Conservation (phyloP, 2,113 vertebrate species). For the Tor tambroides region DNA sequence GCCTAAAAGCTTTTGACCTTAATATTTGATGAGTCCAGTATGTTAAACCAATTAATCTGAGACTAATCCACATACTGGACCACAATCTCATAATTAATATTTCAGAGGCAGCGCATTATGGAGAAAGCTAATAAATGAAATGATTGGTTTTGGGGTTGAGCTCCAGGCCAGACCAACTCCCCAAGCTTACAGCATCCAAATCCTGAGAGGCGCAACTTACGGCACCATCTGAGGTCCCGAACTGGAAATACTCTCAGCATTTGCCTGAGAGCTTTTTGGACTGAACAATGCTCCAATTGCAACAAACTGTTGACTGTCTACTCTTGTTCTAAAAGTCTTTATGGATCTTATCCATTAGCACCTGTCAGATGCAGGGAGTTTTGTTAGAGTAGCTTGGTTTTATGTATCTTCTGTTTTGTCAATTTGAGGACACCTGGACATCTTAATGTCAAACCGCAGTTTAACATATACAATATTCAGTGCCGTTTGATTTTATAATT, state of each 20-base stretch:
- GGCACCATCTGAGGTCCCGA: constrained; percentile 5
- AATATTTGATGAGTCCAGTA: constrained; percentile 81
- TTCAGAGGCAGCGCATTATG: constrained; percentile 59
- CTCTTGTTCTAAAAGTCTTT: constrained; percentile 13
- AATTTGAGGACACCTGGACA: not conserved
- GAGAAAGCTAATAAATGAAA: constrained; percentile 61
- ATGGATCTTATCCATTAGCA: constrained; percentile 6
- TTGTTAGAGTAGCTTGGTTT: not conserved
- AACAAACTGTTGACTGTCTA: not conserved
- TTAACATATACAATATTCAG: not conserved
- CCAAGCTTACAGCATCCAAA: constrained; percentile 36
- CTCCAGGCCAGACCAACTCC: constrained; percentile 50
- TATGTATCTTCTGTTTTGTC: not conserved
- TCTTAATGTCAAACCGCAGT: not conserved
- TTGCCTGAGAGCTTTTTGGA: constrained; percentile 8
- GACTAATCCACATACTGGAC: constrained; percentile 62
- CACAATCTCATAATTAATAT: constrained; percentile 73
- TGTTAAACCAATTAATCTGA: constrained; percentile 74
- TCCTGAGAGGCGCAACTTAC: constrained; percentile 31
- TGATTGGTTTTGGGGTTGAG: constrained; percentile 60
- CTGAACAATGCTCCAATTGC: not conserved
- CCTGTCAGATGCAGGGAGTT: not conserved
- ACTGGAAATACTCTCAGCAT: constrained; percentile 19
- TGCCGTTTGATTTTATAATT: not conserved
- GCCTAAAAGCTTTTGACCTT: constrained; percentile 69